phyloP scores from a whole-genome alignment of 2,797 vertebrate genomes.

The Rhabdophis nuchalis region DNA sequence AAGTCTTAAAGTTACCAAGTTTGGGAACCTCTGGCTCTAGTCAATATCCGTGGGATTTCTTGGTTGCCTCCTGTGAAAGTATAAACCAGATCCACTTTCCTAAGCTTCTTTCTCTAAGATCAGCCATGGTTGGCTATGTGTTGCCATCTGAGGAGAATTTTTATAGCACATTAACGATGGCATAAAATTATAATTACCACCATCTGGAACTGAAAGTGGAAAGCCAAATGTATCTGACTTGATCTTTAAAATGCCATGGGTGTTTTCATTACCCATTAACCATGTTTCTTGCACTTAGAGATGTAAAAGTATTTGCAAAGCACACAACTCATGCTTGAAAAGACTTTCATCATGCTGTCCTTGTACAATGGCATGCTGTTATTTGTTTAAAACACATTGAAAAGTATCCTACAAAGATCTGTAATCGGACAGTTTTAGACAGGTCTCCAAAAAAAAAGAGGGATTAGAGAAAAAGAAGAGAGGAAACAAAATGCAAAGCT shows the following conservation, averaged over 20 bases:
- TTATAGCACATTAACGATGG: background rate
- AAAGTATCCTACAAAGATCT: background rate
- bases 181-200: background rate
- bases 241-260: background rate
- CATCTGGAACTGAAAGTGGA: background rate
- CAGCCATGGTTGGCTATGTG: background rate
- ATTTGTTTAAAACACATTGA: background rate
- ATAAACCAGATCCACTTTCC: background rate
- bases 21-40: too few relatives aligned
- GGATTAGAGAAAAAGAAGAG: background rate
- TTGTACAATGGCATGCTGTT: background rate
- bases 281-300: background rate
- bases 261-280: background rate
- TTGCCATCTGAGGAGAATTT: background rate
- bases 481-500: background rate
- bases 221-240: background rate
- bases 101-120: background rate
- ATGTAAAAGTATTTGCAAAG: background rate
- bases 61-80: background rate
- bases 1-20: too few relatives aligned
- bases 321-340: background rate
- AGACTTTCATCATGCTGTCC: background rate
- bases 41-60: background rate
- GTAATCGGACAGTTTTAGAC: background rate
- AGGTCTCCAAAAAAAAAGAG: background rate